phyloP scores from a whole-genome alignment of 2,113 vertebrate genomes.

The Phaethon lepturus region DNA sequence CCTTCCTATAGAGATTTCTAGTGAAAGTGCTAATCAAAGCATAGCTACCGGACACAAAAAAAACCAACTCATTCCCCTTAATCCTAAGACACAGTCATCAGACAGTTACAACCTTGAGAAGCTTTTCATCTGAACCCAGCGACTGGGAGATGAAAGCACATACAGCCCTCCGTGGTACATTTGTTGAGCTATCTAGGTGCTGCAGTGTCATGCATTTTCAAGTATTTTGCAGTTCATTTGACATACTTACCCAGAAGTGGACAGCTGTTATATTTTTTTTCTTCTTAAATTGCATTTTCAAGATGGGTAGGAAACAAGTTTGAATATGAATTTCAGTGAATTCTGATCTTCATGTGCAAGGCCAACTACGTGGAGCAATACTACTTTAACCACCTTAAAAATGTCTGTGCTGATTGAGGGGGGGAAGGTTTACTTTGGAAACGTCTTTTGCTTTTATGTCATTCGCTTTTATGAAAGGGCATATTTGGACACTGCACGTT shows the following conservation, averaged over 20 bases:
- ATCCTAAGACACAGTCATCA: not conserved
- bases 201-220: not conserved
- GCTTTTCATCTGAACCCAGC: not conserved
- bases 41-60: not conserved
- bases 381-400: not conserved
- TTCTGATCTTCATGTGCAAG: not conserved
- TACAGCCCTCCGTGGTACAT: accelerated
- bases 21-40: not conserved
- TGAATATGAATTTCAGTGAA: not conserved
- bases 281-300: not conserved
- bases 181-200: not conserved
- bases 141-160: not conserved
- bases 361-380: not conserved
- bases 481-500: slow-evolving; percentile 9
- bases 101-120: not conserved
- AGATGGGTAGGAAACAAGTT: not conserved
- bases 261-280: not conserved
- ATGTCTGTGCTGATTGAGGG: not conserved
- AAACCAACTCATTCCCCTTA: not conserved
- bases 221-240: not conserved
- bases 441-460: not conserved
- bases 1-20: not conserved
- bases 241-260: not conserved
- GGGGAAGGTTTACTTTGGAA: not conserved
- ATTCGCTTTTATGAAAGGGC: not conserved